phyloP scores from a whole-genome alignment of 2,888 invertebrate genomes.

The Stenotaenia linearis region DNA sequence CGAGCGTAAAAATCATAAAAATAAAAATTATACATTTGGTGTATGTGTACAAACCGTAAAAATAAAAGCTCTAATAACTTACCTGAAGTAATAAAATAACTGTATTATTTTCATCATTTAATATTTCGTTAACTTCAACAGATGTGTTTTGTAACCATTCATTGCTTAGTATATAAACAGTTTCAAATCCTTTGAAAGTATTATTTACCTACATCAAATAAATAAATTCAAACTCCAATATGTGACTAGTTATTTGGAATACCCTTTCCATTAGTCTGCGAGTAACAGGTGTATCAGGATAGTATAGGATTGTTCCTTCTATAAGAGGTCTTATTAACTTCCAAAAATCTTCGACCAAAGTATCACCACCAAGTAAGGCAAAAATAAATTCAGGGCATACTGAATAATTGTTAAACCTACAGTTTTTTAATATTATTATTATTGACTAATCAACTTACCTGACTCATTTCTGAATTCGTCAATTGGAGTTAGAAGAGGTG shows the following conservation, averaged over 20 bases:
- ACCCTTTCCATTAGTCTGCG: background rate
- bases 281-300: background rate
- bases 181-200: background rate
- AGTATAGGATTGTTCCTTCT: constrained; percentile 13
- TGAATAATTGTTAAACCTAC: background rate
- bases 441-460: background rate
- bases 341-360: background rate
- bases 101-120: background rate
- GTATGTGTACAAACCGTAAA: too few relatives aligned
- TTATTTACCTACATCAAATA: background rate
- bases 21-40: too few relatives aligned
- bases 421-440: background rate
- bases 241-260: background rate
- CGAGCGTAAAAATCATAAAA: too few relatives aligned
- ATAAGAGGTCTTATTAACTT: background rate
- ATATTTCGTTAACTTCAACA: background rate
- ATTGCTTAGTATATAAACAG: background rate
- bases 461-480: background rate
- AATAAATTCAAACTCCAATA: background rate
- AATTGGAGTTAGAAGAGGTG: background rate
- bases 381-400: background rate
- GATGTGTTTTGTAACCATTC: background rate
- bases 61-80: background rate
- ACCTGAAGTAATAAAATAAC: background rate
- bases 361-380: background rate